Evolutionary conservation across 2,888 invertebrate species (phyloP), one percentile per base, ranked within the genome.

Genomic region (Plebejus argus): DNA sequence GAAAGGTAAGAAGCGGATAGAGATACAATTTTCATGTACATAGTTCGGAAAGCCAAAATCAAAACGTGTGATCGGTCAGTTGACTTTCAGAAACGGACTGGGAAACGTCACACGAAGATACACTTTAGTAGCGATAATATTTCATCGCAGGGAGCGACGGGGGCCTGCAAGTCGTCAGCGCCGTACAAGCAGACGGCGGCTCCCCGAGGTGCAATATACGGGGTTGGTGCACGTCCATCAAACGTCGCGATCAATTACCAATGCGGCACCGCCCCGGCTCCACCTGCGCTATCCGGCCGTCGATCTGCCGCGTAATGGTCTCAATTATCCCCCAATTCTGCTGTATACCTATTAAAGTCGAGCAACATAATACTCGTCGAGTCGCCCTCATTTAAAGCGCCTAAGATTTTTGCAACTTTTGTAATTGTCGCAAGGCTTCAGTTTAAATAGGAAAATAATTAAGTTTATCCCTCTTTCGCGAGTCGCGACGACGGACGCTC

Each of bases 171-270:
- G 71, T 61, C 33, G 72, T 77, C 49, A 53, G 49, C 18, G 72
- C 33, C 20, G 53, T 77, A 78, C 66, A 56, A 70, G 61, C 78
- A 76, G 58, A 49, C 78, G 70, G 83, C 66, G 28, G 28, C 66
- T 89, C 90, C 89, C 91, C 83, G 87, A 84, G 90, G 86, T 86
- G 86, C 87, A 87, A 87, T 87, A 86, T 85, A 86, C 86, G 86
- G 84, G 86, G 84, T 84, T 85, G 86, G 86, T 86, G 86, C 84
- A 87, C 87, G 92, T 91, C 93, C 88, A 89, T 92, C 92, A 93
- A 87, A 90, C 86, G 93, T 92, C 93, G 91, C 90, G 90, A 93
- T 92, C 91, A 93, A 93, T 93, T 92, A 93, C 88, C 82, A 84
- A 84, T 83, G 84, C 86, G 84, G 83, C 83, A 83, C 84, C 85